Conservation (phyloP, 2,113 vertebrate species). For the Corvus cornix region DNA sequence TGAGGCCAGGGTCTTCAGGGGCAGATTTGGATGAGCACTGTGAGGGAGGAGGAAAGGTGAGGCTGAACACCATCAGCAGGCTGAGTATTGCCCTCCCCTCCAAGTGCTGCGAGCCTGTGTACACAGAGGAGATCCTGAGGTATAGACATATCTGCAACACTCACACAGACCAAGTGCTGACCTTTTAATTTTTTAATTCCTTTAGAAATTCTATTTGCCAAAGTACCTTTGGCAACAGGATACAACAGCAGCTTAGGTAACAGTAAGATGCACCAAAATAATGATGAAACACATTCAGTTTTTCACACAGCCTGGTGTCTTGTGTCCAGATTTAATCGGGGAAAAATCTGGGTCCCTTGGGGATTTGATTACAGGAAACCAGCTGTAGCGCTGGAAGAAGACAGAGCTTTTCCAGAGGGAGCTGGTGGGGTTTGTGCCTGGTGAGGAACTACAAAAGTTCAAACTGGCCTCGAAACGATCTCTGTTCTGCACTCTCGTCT, state of each 20-base stretch:
- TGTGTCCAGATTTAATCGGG: neutral
- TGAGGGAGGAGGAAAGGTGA: neutral
- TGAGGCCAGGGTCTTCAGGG: neutral
- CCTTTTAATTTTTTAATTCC: neutral
- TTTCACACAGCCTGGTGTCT: neutral
- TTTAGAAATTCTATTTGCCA: neutral
- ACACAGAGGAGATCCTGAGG: neutral
- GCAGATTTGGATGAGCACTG: neutral
- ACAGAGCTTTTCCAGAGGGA: neutral
- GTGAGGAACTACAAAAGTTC: neutral
- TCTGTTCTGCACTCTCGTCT: neutral
- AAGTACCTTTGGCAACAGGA: neutral
- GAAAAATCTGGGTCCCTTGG: neutral
- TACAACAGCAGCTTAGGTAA: neutral
- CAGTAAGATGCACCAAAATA: neutral
- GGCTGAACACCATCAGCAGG: neutral
- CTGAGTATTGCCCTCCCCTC: neutral
- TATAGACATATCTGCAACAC: neutral
- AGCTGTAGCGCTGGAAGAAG: neutral
- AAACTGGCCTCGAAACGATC: rapidly evolving
- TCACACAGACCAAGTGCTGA: neutral
- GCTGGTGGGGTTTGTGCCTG: neutral
- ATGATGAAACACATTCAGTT: neutral
- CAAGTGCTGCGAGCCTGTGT: neutral
- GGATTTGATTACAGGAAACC: neutral